phyloP scores from a whole-genome alignment of 2,113 vertebrate species.

The Tonatia bakeri region DNA sequence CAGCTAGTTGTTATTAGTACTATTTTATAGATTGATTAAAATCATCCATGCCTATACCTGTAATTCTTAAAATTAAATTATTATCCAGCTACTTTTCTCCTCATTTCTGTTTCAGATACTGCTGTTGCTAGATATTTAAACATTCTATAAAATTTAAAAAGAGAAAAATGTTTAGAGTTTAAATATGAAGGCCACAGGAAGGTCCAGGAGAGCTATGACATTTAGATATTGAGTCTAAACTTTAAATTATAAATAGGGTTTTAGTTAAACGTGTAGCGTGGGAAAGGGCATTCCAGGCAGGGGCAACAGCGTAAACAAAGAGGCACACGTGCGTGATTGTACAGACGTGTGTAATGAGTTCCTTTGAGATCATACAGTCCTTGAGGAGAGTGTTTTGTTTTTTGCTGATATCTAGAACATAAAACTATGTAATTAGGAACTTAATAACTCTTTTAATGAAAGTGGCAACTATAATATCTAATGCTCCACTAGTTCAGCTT shows the following conservation, averaged over 20 bases:
- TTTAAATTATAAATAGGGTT: neutral
- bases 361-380: neutral
- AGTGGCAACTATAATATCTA: neutral
- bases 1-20: neutral
- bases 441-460: neutral
- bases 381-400: neutral
- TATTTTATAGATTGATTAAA: neutral
- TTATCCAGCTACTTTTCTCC: neutral
- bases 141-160: neutral
- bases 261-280: neutral
- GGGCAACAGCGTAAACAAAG: neutral
- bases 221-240: neutral
- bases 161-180: neutral
- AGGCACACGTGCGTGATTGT: fast-evolving
- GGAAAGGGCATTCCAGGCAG: neutral
- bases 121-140: neutral
- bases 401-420: neutral
- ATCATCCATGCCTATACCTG: neutral
- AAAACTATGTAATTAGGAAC: neutral
- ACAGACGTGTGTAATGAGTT: neutral
- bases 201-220: neutral
- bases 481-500: neutral
- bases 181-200: neutral
- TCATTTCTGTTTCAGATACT: neutral
- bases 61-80: neutral